phyloP scores from a whole-genome alignment of 1,140 invertebrate species.

The Cherax quadricarinatus region DNA sequence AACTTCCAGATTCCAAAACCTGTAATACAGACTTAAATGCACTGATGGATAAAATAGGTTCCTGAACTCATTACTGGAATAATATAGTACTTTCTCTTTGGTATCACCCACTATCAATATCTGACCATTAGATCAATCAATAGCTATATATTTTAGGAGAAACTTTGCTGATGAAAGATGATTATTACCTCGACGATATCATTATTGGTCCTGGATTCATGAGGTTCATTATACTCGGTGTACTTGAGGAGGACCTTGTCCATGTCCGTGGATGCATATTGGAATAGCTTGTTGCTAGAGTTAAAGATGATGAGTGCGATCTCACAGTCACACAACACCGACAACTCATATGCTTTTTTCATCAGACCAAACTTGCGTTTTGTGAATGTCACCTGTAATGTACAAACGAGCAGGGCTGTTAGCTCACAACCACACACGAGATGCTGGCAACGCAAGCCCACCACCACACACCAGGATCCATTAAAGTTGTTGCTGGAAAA shows the following conservation, averaged over 20 bases:
- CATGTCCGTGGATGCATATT: slow-evolving; percentile 99
- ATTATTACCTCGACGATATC: slow-evolving; percentile 94
- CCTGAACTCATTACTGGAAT: background rate
- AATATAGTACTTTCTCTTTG: slow-evolving; percentile 8
- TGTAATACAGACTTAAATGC: background rate
- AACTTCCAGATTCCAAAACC: background rate
- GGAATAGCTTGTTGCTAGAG: slow-evolving; percentile 99
- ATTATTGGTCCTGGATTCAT: slow-evolving; percentile 99
- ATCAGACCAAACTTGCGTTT: slow-evolving; percentile 99
- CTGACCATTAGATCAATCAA: background rate
- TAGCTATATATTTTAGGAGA: background rate
- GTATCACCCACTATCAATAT: background rate
- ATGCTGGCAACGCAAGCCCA: slow-evolving; percentile 37
- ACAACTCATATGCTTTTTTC: slow-evolving; percentile 99
- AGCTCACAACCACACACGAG: slow-evolving; percentile 37
- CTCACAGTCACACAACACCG: slow-evolving; percentile 99
- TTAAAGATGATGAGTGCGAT: slow-evolving; percentile 99
- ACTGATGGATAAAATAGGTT: background rate
- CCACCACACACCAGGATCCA: slow-evolving; percentile 2
- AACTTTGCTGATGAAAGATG: background rate
- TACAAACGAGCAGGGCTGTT: slow-evolving; percentile 73
- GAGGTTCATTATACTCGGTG: slow-evolving; percentile 99
- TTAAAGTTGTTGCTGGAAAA: background rate
- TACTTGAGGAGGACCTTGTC: slow-evolving; percentile 99
- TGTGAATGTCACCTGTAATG: slow-evolving; percentile 97